Evolutionary conservation across 2,888 invertebrate species (phyloP), one percentile per base, ranked within the genome.

Genomic region (Cybosia mesomella): DNA sequence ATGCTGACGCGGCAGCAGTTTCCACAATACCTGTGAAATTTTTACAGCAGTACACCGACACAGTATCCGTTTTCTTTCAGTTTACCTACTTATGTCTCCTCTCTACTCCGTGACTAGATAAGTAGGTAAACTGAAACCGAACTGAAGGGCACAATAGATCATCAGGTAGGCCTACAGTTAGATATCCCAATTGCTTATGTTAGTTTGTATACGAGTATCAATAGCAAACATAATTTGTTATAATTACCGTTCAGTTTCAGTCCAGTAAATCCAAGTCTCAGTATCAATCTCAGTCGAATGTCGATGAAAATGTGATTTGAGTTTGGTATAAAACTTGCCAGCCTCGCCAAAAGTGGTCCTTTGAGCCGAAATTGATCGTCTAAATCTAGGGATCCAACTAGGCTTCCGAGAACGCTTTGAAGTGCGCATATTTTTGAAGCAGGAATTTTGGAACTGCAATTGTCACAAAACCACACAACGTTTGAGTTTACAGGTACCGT

Each of bases 391-490:
- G 94, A 91, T 70, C 93, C 93, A 5, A 96, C 84, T 53, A 96
- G 91, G 67, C 96, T 95, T 55, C 96, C 95, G n/a, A 97, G 84
- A 57, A 93, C 88, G 59, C 91, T 89, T 75, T 95, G 93, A 59
- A 95, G 83, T 53, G 85, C 82, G 66, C 89, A 89, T 75, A 96
- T 94, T 84, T 95, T 95, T 63, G 89, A 85, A 58, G 89, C 79
- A 9, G 91, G 80, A 54, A 95, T 88, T 66, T 80, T 82, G 5
- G 83, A 77, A 28, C 80, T 77, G 75, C 97, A 97, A 58, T 87
- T 88, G 68, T 94, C 91, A 83, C 97, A 97, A 53, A 82, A 83
- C 97, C 97, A 97, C 4, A 87, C 83, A 9, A 93, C 89, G 69
- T 82, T 87, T 21, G 86, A 82, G 64, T 93, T 88, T 63, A 96